Evolutionary conservation across 2,888 invertebrate species (phyloP).

Genomic region (Gnatocerus cornutus): DNA sequence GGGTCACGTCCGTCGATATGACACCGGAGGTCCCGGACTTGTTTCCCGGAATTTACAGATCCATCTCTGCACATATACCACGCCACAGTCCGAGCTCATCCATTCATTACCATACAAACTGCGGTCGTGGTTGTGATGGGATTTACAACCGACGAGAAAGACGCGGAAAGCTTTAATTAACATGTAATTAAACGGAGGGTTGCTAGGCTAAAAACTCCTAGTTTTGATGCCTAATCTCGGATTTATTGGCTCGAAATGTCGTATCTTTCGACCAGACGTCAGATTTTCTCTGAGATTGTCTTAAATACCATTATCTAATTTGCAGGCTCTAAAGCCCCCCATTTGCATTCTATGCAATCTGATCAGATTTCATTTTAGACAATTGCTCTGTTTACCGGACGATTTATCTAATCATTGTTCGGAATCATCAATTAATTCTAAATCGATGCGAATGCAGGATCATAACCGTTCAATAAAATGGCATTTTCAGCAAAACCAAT

Average conservation of each 20-base stretch:
- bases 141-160: slow-evolving; percentile 55
- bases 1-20: slow-evolving; percentile 46
- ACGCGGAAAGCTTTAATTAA: slow-evolving; percentile 60
- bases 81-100: slow-evolving; percentile 52
- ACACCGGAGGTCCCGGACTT: slow-evolving; percentile 42
- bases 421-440: too few relatives aligned
- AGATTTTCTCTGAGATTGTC: background rate
- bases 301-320: slow-evolving; percentile 2
- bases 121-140: slow-evolving; percentile 60
- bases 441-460: too few relatives aligned
- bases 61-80: slow-evolving; percentile 61
- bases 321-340: background rate
- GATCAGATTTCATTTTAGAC: slow-evolving; percentile 1
- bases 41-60: slow-evolving; percentile 49
- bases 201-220: background rate
- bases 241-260: background rate
- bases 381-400: background rate
- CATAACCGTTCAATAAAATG: too few relatives aligned
- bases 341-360: slow-evolving; percentile 2
- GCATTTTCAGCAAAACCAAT: too few relatives aligned
- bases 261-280: background rate
- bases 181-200: slow-evolving; percentile 62
- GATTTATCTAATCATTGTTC: background rate
- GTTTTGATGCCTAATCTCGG: background rate
- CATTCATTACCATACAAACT: slow-evolving; percentile 66